phyloP scores from a whole-genome alignment of 2,888 invertebrate species.

The Lasioglossum malachurum region DNA sequence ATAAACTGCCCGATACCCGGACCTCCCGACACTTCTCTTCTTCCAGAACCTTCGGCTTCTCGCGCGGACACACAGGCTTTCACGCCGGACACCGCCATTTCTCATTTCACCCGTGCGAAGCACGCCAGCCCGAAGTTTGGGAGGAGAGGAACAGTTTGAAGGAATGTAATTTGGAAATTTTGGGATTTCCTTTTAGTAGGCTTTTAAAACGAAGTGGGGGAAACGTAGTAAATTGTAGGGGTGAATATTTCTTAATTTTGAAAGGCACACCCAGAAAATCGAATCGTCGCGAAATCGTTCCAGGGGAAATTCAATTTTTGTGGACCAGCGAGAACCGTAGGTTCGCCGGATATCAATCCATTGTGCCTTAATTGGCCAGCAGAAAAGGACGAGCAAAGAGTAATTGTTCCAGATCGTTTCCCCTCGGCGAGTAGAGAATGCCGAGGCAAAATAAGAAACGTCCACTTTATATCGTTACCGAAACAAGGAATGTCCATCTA shows the following conservation, averaged over 20 bases:
- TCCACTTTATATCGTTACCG: constrained; percentile 3
- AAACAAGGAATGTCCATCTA: background rate
- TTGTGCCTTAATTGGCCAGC: background rate
- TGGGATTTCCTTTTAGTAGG: too few species aligned
- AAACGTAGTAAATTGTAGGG: background rate
- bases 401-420: background rate
- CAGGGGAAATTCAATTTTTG: background rate
- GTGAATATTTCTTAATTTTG: background rate
- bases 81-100: background rate
- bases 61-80: background rate
- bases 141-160: background rate
- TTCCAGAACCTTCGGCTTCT: background rate
- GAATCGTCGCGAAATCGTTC: background rate
- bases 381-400: background rate
- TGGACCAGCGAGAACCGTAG: background rate
- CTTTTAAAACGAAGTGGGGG: too few species aligned
- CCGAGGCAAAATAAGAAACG: background rate
- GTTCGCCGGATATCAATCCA: background rate
- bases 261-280: too few species aligned
- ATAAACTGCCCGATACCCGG: constrained; percentile 66
- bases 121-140: background rate
- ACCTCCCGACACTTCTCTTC: constrained; percentile 47
- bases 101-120: background rate
- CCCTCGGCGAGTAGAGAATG: background rate
- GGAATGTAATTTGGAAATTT: background rate